Evolutionary conservation across 1,140 invertebrate species (phyloP).

Genomic region (Semibalanus balanoides): DNA sequence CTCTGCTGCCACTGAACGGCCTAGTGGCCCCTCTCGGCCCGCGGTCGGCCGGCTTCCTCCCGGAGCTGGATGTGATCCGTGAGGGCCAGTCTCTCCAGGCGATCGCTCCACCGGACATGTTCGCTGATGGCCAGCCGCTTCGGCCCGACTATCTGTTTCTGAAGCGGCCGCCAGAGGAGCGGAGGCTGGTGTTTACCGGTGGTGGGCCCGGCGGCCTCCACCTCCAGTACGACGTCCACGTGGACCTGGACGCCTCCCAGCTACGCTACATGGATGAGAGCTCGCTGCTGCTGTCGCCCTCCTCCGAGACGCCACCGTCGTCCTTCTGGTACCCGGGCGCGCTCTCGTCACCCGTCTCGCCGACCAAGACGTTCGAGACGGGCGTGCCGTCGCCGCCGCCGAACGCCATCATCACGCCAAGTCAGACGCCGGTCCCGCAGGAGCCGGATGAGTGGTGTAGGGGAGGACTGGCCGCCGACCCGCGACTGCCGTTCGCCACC

Average conservation of each 20-base stretch:
- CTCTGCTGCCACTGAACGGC: not conserved
- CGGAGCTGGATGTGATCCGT: not conserved
- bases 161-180: not conserved
- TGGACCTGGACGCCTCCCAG: conserved; percentile 53
- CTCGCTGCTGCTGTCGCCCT: conserved; percentile 39
- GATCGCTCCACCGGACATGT: conserved; percentile 20
- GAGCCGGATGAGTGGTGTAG: not conserved
- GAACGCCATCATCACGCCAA: conserved; percentile 6
- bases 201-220: conserved; percentile 15
- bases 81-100: conserved; percentile 16
- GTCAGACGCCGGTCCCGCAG: not conserved
- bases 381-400: conserved; percentile 5
- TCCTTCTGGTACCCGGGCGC: conserved; percentile 46
- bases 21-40: not conserved
- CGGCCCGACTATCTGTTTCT: conserved; percentile 11
- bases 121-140: conserved; percentile 13
- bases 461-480: not conserved
- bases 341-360: conserved; percentile 29
- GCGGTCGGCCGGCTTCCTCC: not conserved
- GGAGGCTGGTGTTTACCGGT: conserved; percentile 28
- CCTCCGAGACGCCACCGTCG: conserved; percentile 21
- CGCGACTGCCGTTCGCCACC: not conserved
- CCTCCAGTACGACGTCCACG: conserved; percentile 29
- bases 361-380: not conserved
- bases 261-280: conserved; percentile 79